Percentiles rank a stretch among this genome's conserved stretches.
These are phyloP conservation scores for Stenoptilia bipunctidactyla DNA, from an alignment of 2,888 invertebrate genomes.

Conservation along the genomic window DNA sequence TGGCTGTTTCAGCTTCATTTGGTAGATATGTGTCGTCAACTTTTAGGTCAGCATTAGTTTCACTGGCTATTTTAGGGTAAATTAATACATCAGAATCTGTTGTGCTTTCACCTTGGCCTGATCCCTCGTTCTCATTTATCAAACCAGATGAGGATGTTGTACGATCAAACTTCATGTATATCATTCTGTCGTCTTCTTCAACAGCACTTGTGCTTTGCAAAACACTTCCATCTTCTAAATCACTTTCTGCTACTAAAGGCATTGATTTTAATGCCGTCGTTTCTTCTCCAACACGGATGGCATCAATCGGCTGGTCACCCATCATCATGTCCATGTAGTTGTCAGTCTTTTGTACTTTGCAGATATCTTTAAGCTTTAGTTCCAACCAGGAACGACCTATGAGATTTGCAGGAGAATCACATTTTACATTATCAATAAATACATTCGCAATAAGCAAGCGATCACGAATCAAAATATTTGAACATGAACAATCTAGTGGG, in stretches of 20 bases:
- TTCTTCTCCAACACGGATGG: conserved; percentile 42
- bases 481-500: conserved; percentile 78
- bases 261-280: conserved; percentile 49
- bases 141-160: conserved; percentile 26
- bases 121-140: conserved; percentile 41
- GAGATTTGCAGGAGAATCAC: conserved; percentile 63
- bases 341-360: conserved; percentile 48
- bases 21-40: conserved; percentile 33
- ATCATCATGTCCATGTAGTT: conserved; percentile 70
- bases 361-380: conserved; percentile 67
- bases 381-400: conserved; percentile 71
- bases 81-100: conserved; percentile 47
- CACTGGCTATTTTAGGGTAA: conserved; percentile 9
- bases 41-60: conserved; percentile 25
- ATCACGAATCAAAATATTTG: conserved; percentile 75
- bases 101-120: conserved; percentile 47
- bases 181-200: conserved; percentile 51
- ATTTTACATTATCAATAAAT: conserved; percentile 67
- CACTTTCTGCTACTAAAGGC: conserved; percentile 38
- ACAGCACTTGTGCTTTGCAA: conserved; percentile 31
- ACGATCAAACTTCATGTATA: conserved; percentile 45
- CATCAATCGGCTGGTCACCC: conserved; percentile 71
- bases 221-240: conserved; percentile 53
- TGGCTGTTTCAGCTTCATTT: conserved; percentile 27
- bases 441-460: conserved; percentile 66